Base-by-base conservation (phyloP, 2,113 vertebrate genomes). In the Malurus melanocephalus region DNA sequence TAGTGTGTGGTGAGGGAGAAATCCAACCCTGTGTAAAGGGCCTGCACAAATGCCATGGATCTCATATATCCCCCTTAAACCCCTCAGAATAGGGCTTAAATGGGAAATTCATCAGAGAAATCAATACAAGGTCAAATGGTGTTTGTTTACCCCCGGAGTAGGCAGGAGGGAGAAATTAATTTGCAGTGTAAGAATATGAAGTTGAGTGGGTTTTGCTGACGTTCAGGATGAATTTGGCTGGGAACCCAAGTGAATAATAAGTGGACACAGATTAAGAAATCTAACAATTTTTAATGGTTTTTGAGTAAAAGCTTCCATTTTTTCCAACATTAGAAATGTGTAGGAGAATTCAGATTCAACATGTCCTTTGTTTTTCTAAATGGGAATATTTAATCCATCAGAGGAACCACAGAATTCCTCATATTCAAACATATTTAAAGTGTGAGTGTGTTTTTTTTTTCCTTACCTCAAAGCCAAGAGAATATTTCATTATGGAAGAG, bases 41-140 rank as follows among this genome's bases (percentile, higher is more conserved):
- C 61, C 82, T 83, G 76, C 46, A 55, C 0, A 0, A 88, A 46
- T 62, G n/a, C 77, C 75, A 32, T 46, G 62, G 43, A 43, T 82
- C 80, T 90, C 84, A 52, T 65, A 28, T 72, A 73, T 94, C 88
- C 35, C 46, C 12, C 60, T 85, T 75, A 85, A 91, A 80, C 24
- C 24, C 43, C 56, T 52, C 59, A 49, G 84, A 94, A 87, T 16
- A 51, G 59, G 78, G n/a, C 52, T 82, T 68, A 62, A 79, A 73
- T 87, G 74, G 87, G 59, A 88, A 89, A 90, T 93, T 82, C 92
- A 69, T 88, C 73, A 86, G 88, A 93, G 66, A 87, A 95, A 94
- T 92, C 80, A 76, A 61, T 79, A 40, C 30, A 64, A 93, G 84
- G 86, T 84, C 88, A 92, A 92, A 64, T 15, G 35, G 67, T 93